Base-by-base conservation (phyloP, 2,888 invertebrate species). In the Ephialtes manifestator region DNA sequence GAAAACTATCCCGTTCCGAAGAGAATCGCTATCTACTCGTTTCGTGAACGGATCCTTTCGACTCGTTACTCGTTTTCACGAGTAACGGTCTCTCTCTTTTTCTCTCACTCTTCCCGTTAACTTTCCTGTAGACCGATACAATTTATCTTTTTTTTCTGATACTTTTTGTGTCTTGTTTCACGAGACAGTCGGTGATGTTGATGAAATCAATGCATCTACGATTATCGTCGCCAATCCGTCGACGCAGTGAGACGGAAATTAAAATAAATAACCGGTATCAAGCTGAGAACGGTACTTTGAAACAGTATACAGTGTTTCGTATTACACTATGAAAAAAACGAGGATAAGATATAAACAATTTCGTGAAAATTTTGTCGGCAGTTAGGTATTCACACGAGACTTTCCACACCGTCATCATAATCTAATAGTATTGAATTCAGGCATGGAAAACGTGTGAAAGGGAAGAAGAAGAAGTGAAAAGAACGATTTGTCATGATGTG, bases 1-100 rank as follows among this genome's bases (percentile, higher is more conserved):
- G 89, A 91, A 90, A 89, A 87, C 88, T 88, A 78, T 85, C 75
- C 68, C 67, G 79, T 85, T 65, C 60, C 20, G 74, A 80, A 58
- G 48, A 77, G 71, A 85, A 85, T 39, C 77, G 81, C 72, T 78
- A 63, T 81, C 77, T 70, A 51, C 60, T 31, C 60, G 11, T 53
- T 48, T 46, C 43, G 51, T 43, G 70, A 58, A 68, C 72, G 68
- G 70, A 70, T 55, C 70, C 75, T 78, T 74, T 55, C 48, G 79
- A 85, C 79, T 85, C 67, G 67, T 75, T 83, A 67, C 68, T 31
- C 75, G 68, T 68, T 70, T 72, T 68, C 67, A 60, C 70, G 24
- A 51, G 10, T 31, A 15, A 31, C 35, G 28, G 35, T 8, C 18
- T 28, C 58, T 53, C 15, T 39, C 63, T 58, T 20, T 8, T 15